Percentiles rank a stretch among this genome's conserved stretches.
Evolutionary conservation across 2,797 vertebrate species (phyloP).

Genomic region (Hydrocynus forskahlii): DNA sequence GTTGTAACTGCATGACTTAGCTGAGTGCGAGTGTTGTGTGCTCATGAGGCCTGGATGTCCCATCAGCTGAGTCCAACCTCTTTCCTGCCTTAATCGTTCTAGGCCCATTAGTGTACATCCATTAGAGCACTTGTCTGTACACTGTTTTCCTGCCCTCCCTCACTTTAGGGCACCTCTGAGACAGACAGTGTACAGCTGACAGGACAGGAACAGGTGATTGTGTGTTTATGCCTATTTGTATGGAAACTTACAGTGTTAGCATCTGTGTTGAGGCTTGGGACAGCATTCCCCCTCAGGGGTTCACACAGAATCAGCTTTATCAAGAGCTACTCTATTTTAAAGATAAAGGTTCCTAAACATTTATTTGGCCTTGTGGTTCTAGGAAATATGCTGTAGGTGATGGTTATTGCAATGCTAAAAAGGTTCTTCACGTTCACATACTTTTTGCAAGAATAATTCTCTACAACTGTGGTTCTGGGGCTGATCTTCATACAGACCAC

Average conservation of each 20-base stretch:
- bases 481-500: no score
- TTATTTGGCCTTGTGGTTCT: no score
- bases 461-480: no score
- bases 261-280: background rate
- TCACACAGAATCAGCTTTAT: no score
- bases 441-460: no score
- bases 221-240: slow-evolving; percentile 3
- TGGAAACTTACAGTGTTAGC: background rate
- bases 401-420: no score
- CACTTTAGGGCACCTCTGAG: slow-evolving; percentile 79
- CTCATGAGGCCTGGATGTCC: slow-evolving; percentile 52
- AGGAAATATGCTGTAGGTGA: no score
- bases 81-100: slow-evolving; percentile 78
- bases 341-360: no score
- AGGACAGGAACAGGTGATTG: slow-evolving; percentile 40
- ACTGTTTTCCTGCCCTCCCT: slow-evolving; percentile 68
- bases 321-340: no score
- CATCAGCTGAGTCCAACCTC: slow-evolving; percentile 56
- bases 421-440: no score
- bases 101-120: slow-evolving; percentile 77
- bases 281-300: no score
- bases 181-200: slow-evolving; percentile 55
- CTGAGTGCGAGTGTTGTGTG: slow-evolving; percentile 8
- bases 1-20: slow-evolving; percentile 1
- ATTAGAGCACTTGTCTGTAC: slow-evolving; percentile 69